phyloP scores from a whole-genome alignment of 2,113 vertebrate genomes.

The Alligator mississippiensis region DNA sequence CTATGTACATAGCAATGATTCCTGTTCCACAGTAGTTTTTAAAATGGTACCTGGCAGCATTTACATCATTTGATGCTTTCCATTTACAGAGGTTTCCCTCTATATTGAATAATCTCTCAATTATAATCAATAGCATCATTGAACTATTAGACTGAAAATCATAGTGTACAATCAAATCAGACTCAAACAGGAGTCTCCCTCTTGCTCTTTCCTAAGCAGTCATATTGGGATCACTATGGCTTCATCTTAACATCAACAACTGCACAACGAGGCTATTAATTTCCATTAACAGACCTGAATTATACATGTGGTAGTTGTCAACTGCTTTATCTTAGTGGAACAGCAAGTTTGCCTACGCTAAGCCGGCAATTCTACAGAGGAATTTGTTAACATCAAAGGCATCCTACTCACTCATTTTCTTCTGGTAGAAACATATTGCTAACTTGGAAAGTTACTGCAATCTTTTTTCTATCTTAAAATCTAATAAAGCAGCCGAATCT shows the following conservation, averaged over 20 bases:
- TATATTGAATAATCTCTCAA: background rate
- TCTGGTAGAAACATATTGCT: background rate
- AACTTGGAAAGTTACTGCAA: background rate
- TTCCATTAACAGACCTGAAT: constrained; percentile 42
- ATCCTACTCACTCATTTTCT: background rate
- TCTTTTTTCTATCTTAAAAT: constrained; percentile 38
- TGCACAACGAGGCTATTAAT: constrained; percentile 34
- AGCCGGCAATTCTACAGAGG: constrained; percentile 14
- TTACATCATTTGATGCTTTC: background rate
- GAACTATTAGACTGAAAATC: constrained; percentile 48
- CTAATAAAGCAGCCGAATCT: constrained; percentile 22
- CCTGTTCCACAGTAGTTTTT: background rate
- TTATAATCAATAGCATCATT: constrained; percentile 40
- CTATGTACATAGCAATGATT: background rate
- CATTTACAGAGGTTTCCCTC: constrained; percentile 2
- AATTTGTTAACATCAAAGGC: constrained; percentile 14
- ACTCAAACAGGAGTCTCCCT: background rate
- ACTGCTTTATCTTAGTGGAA: constrained; percentile 25
- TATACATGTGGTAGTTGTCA: constrained; percentile 34
- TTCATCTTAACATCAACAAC: constrained; percentile 46
- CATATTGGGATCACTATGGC: background rate
- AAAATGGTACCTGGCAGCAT: background rate
- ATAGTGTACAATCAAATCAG: constrained; percentile 12
- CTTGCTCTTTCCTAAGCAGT: constrained; percentile 40
- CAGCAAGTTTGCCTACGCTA: constrained; percentile 27